phyloP scores from a whole-genome alignment of 37 sponge, comb jelly and placozoan species.

The Halichondria panicea region DNA sequence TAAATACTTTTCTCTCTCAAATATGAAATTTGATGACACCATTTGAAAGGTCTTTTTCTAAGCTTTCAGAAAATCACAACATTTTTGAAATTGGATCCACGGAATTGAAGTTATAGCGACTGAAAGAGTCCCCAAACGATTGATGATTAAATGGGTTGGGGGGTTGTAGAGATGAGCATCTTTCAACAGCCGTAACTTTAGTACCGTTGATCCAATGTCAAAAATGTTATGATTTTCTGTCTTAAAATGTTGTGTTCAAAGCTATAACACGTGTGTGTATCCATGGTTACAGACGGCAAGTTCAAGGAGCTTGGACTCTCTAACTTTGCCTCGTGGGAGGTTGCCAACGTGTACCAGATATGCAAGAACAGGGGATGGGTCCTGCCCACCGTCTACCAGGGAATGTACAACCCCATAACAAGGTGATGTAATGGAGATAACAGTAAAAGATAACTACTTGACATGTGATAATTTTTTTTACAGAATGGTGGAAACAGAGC shows the following conservation, averaged over 20 bases:
- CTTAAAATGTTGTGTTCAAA: neutral
- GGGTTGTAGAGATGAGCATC: no score
- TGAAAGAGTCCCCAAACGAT: no score
- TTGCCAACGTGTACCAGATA: conserved; percentile 70
- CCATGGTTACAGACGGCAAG: conserved; percentile 63
- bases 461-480: neutral
- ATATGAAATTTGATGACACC: no score
- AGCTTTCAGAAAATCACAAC: no score
- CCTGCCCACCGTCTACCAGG: conserved; percentile 89
- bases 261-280: no score
- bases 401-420: conserved; percentile 94
- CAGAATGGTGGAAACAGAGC: conserved; percentile 82
- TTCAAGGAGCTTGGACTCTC: conserved; percentile 90
- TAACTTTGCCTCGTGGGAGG: conserved; percentile 92
- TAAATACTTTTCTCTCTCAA: no score
- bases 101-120: no score
- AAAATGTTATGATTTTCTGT: neutral
- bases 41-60: no score
- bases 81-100: no score
- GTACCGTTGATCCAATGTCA: neutral
- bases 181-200: neutral
- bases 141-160: no score
- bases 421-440: conserved; percentile 38
- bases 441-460: neutral
- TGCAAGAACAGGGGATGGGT: conserved; percentile 88